Evolutionary conservation across 1,140 invertebrate species (phyloP).

Genomic region (Hydropsyche tenuis): DNA sequence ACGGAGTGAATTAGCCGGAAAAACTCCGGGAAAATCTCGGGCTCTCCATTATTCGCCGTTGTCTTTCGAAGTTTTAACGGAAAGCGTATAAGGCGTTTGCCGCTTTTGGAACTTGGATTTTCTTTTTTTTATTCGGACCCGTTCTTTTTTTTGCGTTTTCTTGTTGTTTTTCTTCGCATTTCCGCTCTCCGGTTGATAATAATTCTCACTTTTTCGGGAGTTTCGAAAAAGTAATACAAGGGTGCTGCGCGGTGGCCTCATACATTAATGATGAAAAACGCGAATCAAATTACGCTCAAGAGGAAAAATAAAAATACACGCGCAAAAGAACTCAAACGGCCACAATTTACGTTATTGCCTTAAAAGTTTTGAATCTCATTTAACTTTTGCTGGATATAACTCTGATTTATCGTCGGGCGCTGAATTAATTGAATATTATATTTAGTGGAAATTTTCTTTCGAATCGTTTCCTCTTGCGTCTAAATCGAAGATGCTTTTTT

Average conservation of each 20-base stretch:
- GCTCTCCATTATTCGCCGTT: background rate
- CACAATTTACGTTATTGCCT: slow-evolving; percentile 10
- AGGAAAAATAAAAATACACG: background rate
- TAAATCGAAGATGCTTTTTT: background rate
- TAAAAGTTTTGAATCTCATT: slow-evolving; percentile 21
- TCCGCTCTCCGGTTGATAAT: slow-evolving; percentile 1
- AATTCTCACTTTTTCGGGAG: slow-evolving; percentile 23
- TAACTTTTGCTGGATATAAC: slow-evolving; percentile 2
- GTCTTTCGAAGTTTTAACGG: slow-evolving; percentile 1
- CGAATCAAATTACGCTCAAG: slow-evolving; percentile 18
- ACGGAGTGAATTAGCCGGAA: slow-evolving; percentile 20
- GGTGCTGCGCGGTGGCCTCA: background rate
- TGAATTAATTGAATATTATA: slow-evolving; percentile 11
- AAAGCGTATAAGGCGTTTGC: background rate
- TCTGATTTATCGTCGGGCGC: slow-evolving; percentile 5
- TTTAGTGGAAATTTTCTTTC: no score
- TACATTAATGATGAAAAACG: slow-evolving; percentile 34
- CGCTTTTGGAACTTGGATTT: no score
- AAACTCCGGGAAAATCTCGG: slow-evolving; percentile 15
- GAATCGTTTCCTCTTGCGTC: no score
- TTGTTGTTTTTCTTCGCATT: background rate
- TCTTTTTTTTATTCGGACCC: background rate
- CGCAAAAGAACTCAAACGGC: slow-evolving; percentile 2
- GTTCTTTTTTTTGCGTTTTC: background rate
- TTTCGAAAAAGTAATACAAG: slow-evolving; percentile 1